Percentiles rank a stretch among this genome's conserved stretches.
Conservation (phyloP, 2,888 invertebrate species). For the Cryptocheilus praepositus region DNA sequence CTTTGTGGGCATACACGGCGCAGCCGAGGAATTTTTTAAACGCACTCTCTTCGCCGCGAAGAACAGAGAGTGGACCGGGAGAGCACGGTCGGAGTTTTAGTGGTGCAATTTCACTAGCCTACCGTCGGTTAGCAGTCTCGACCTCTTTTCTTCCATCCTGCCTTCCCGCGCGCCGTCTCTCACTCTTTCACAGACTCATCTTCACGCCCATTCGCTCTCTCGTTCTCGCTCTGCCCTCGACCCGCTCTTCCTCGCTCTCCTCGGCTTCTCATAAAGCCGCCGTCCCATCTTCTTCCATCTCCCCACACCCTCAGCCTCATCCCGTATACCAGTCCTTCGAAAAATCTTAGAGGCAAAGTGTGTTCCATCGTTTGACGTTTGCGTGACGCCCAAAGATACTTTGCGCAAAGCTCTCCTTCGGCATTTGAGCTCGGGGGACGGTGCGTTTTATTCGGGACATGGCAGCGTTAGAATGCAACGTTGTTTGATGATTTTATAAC, state of each 20-base stretch:
- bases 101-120: constrained; percentile 58
- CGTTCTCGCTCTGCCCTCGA: too few relatives aligned
- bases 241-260: constrained; percentile 9
- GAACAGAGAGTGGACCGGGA: constrained; percentile 33
- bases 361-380: constrained; percentile 57
- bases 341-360: constrained; percentile 67
- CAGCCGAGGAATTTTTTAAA: constrained; percentile 28
- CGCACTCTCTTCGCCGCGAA: constrained; percentile 10
- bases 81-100: constrained; percentile 42
- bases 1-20: constrained; percentile 4
- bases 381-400: constrained; percentile 45
- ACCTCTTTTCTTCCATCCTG: constrained; percentile 21
- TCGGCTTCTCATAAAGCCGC: constrained; percentile 42
- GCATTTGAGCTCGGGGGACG: constrained; percentile 23
- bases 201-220: not conserved
- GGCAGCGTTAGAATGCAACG: too few relatives aligned
- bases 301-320: constrained; percentile 14
- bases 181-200: not conserved
- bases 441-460: constrained; percentile 22
- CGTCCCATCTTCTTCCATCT: constrained; percentile 32
- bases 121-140: constrained; percentile 47
- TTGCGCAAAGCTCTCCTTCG: constrained; percentile 14
- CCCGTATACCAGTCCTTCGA: constrained; percentile 45
- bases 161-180: constrained; percentile 8
- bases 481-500: too few relatives aligned